Base-by-base conservation (phyloP, 2,113 vertebrate species). In the Clupea harengus region DNA sequence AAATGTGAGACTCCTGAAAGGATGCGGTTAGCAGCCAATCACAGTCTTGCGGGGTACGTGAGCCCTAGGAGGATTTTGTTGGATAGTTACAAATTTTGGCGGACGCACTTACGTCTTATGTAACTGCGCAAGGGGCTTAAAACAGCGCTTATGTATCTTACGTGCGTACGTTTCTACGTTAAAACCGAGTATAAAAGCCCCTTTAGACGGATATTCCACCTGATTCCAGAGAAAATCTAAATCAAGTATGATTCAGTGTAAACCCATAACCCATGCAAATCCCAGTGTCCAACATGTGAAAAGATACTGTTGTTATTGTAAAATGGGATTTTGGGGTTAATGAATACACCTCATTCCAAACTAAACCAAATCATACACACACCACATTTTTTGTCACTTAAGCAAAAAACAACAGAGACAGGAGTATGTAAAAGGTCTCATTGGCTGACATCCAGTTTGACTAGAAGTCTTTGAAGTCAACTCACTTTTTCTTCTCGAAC, bases 401-500 rank as follows among this genome's bases (percentile, higher is more conserved):
- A 15, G 54, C 17, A 57, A 15, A 57, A 57, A n/a, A n/a, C n/a
- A 57, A 15, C 7, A 67, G n/a, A 72, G 64, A 7, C 2, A 72
- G 64, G 28, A 72, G 64, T 72, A 64, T 20, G 3, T 4, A 64
- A 25, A 20, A 67, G 22, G 22, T 67, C 22, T 25, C n/a, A 67
- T 13, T 32, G 8, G 64, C 64, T 28, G n/a, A 64, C 57, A 64
- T 64, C 57, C 57, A 64, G 64, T 32, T 32, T 9, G 15, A 72
- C 25, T 15, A 32, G 8, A 28, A 11, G 9, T 20, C 49, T n/a
- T 44, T 44, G n/a, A 28, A 54, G 20, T 64, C 90, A 92, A 95
- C 97, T 96, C 95, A 98, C 97, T 97, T 99, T 94, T 95, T 97
- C 89, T 92, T 96, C 91, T 97, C 97, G 92, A 95, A 97, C 89